Evolutionary conservation across 2,797 vertebrate genomes (phyloP).

Genomic region (Natrix natrix): DNA sequence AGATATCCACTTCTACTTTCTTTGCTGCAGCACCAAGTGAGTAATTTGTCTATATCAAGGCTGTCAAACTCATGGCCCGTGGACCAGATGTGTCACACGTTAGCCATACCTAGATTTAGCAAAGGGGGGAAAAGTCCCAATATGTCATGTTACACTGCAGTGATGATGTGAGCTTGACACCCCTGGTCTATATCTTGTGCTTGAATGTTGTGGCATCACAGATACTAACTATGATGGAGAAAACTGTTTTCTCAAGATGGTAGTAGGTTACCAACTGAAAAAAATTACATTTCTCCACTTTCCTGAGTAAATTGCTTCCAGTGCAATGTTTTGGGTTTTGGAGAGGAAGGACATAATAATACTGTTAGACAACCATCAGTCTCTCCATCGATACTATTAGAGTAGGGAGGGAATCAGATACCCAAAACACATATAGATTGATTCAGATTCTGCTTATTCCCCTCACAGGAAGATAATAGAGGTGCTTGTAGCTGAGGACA

Average conservation of each 20-base stretch:
- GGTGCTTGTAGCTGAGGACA: background rate
- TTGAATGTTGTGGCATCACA: background rate
- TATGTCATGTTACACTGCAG: too few species aligned
- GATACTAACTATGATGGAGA: background rate
- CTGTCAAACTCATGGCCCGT: too few species aligned
- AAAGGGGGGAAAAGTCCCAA: too few species aligned
- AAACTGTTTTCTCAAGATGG: background rate
- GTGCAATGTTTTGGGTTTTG: background rate
- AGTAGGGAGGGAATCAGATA: background rate
- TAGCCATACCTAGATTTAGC: too few species aligned
- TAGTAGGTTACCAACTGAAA: background rate
- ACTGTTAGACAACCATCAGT: background rate
- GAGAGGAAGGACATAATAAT: background rate
- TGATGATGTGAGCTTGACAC: too few species aligned
- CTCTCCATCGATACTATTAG: background rate
- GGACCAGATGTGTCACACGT: rapidly evolving
- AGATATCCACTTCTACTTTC: background rate
- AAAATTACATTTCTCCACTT: background rate
- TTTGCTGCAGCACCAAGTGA: background rate
- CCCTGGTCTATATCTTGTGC: background rate
- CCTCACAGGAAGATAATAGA: background rate
- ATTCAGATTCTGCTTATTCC: background rate
- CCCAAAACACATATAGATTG: background rate
- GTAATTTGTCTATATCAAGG: background rate
- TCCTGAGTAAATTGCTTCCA: background rate